Evolutionary conservation across 2,888 invertebrate species (phyloP), one percentile per base, ranked within the genome.

Genomic region (Melikaiella ostensackeni): DNA sequence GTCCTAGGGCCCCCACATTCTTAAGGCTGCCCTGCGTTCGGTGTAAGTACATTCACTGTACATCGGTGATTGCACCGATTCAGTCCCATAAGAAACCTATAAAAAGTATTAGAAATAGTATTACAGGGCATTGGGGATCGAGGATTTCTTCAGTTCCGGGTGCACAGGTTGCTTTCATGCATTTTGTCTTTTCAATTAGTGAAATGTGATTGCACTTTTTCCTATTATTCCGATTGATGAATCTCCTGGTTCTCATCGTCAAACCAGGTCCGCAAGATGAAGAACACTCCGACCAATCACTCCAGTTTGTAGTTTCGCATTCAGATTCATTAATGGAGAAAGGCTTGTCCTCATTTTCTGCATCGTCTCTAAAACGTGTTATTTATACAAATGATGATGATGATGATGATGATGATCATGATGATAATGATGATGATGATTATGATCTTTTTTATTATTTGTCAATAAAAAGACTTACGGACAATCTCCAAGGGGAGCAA

Each of bases 251-350:
- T 27, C 97, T 92, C 91, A 96, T 96, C 88, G 94, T 94, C 79
- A 96, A 93, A 13, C 97, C 97, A 16, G 95, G 91, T 5, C 97
- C 97, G 88, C 98, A 98, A 0, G 95, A 95, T 19, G 95, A 95
- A 0, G 97, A 97, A 91, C 98, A 98, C 86, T 97, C 95, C 62
- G 96, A 96, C 97, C 97, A 97, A 21, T 93, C 91, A 21, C 95
- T 94, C 97, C 97, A 97, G 75, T 94, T 93, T 0, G 94, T 93
- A 1, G 95, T 95, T 59, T 92, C 92, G 90, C 97, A 97, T 81
- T 95, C 89, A 2, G 93, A 93, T 57, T 92, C 84, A 79, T 88
- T 86, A 42, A 80, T 84, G 75, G 89, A 86, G 61, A 86, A 88
- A 5, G 88, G 86, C 77, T 91, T 92, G 27, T 87, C 89, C 24